Evolutionary conservation across 2,113 vertebrate genomes (phyloP), one percentile per base, ranked within the genome.

Genomic region (Neomonachus schauinslandi): DNA sequence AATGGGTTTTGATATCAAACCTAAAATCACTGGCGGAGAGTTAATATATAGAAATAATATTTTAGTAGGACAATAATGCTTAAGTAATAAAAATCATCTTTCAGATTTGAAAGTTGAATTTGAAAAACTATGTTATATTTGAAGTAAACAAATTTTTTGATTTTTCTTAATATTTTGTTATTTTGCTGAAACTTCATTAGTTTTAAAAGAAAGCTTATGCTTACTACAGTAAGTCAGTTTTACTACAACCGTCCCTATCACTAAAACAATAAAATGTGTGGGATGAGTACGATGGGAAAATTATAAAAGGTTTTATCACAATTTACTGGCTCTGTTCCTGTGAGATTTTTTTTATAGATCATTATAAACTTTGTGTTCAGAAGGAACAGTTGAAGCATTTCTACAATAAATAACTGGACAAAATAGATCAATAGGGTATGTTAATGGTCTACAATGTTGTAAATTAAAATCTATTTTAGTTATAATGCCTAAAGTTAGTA

Each of bases 111-210:
- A 96, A 89, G 39, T 31, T 95, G 11, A 88, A 42, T 63, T 72
- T 95, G 39, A 95, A 95, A 69, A 80, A 61, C 16, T 80, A 0
- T n/a, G 83, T 61, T 61, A 46, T n/a, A 92, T 61, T 96, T 92
- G 33, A 97, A 89, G 19, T 46, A 74, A 77, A 93, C 53, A 53
- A 51, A n/a, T 61, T 42, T 89, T 36, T 69, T 69, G 0, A 51
- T 71, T 91, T 86, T 72, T 2, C 74, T 94, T 65, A 39, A 5
- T 83, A 65, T 86, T 94, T 89, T n/a, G 19, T 42, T 59, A 92
- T 82, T 97, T 97, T 96, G 28, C 53, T 61, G 89, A 94, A 93
- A 71, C 5, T 22, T 57, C 57, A 74, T 65, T 85, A 18, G 81
- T 71, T 96, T n/a, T 63, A 19, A 95, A 95, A 92, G 46, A 67